Evolutionary conservation across 2,888 invertebrate genomes (phyloP).

Genomic region (Rotaria sp.): DNA sequence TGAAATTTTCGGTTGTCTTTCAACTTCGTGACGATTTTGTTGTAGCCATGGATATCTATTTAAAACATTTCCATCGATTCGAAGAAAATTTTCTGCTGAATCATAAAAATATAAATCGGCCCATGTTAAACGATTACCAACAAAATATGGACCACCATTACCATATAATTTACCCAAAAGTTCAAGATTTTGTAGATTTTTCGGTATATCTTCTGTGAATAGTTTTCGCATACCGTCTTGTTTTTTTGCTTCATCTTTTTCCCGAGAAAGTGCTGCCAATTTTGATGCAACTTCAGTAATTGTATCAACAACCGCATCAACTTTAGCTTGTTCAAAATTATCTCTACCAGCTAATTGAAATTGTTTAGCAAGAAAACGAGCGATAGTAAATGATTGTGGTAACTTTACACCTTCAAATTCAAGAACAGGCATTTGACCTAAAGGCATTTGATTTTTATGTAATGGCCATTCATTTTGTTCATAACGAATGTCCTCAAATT

Average conservation of each 20-base stretch:
- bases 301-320: background rate
- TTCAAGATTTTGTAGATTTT: conserved; percentile 31
- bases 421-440: conserved; percentile 24
- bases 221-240: background rate
- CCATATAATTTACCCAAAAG: conserved; percentile 5
- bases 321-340: background rate
- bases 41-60: conserved; percentile 27
- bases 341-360: background rate
- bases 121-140: conserved; percentile 35
- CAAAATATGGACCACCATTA: conserved; percentile 32
- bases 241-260: background rate
- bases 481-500: conserved; percentile 60
- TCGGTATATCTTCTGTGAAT: conserved; percentile 20
- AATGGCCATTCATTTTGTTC: conserved; percentile 54
- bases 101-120: conserved; percentile 38
- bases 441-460: conserved; percentile 43
- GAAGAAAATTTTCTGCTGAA: background rate
- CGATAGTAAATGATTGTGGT: background rate
- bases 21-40: conserved; percentile 29
- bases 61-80: background rate
- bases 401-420: background rate
- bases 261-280: background rate
- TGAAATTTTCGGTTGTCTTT: conserved; percentile 29
- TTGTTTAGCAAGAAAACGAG: background rate
- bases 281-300: background rate